Base-by-base conservation (phyloP, 2,797 vertebrate genomes). In the Lerista edwardsae region DNA sequence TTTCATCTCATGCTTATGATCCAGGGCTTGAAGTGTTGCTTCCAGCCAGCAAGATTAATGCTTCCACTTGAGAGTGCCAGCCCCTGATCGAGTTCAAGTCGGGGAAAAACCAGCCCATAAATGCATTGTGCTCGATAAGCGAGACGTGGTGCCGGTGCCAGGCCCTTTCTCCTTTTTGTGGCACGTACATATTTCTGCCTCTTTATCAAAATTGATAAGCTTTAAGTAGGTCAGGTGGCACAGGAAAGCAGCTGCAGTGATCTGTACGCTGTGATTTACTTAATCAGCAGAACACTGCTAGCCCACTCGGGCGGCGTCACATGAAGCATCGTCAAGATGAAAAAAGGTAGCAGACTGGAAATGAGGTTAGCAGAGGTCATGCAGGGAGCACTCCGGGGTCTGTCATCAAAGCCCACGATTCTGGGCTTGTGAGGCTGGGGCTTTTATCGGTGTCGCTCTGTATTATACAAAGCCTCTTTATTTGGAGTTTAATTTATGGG, bases 271-370 rank as follows among this genome's bases (percentile, higher is more conserved):
- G 57, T 85, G n/a, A 88, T 90, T 87, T 86, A 79, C 74, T 88
- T 90, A 92, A 91, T 88, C 85, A 92, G 77, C 79, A 86, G 68
- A 90, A 84, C 2, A 6, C n/a, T 83, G 75, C 29, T 84, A 83
- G 29, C 5, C 57, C 29, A 55, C 31, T 86, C 64, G 75, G 44
- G 5, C 17, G n/a, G n/a, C 75, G 27, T 80, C 79, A 44, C 86
- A 87, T 80, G 75, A 87, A 85, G 21, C 55, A 74, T 7, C 59
- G 39, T 1, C 65, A 29, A 44, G 25, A 41, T 72, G 59, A 75
- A 68, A 39, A 3, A 21, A 69, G 10, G 2, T 79, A 6, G 84
- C 73, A 81, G 25, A 11, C 12, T 36, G 12, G 62, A 81, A 82
- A 88, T 84, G 27, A 85, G 64, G 41, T 51, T 87, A 75, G 74